phyloP scores from a whole-genome alignment of 92 coral and sea anemone genomes.

The Umimayanthus kanabou region DNA sequence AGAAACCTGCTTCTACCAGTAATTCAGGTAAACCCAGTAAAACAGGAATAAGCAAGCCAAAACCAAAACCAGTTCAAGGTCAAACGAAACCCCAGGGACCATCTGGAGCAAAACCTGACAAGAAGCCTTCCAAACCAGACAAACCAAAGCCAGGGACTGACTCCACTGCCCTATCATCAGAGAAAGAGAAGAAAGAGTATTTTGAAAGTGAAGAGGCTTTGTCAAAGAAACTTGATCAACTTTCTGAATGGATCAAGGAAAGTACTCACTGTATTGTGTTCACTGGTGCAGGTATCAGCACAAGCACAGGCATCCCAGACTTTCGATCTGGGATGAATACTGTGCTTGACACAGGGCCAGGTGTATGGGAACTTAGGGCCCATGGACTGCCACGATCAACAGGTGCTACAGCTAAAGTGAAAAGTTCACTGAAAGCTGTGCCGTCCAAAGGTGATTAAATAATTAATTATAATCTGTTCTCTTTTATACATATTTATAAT shows the following conservation, averaged over 20 bases:
- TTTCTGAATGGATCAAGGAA: slow-evolving; percentile 62
- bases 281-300: slow-evolving; percentile 84
- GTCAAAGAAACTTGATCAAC: slow-evolving; percentile 48
- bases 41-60: neutral
- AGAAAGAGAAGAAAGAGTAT: slow-evolving; percentile 70
- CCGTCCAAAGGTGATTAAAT: slow-evolving; percentile 50
- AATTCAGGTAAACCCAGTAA: neutral
- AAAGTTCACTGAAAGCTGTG: slow-evolving; percentile 55
- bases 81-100: neutral
- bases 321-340: slow-evolving; percentile 79
- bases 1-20: neutral
- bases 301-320: slow-evolving; percentile 80
- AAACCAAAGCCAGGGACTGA: neutral
- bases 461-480: too few species aligned
- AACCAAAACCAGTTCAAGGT: neutral
- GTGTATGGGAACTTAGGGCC: slow-evolving; percentile 70
- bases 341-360: slow-evolving; percentile 75
- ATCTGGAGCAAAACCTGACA: slow-evolving; percentile 6
- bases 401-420: slow-evolving; percentile 38
- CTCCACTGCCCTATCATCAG: slow-evolving; percentile 28
- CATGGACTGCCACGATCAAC: slow-evolving; percentile 49
- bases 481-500: neutral
- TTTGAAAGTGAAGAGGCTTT: slow-evolving; percentile 65
- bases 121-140: slow-evolving; percentile 26
- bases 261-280: slow-evolving; percentile 73